Evolutionary conservation across 1,140 invertebrate species (phyloP).

Genomic region (Lordiphosa stackelbergi): DNA sequence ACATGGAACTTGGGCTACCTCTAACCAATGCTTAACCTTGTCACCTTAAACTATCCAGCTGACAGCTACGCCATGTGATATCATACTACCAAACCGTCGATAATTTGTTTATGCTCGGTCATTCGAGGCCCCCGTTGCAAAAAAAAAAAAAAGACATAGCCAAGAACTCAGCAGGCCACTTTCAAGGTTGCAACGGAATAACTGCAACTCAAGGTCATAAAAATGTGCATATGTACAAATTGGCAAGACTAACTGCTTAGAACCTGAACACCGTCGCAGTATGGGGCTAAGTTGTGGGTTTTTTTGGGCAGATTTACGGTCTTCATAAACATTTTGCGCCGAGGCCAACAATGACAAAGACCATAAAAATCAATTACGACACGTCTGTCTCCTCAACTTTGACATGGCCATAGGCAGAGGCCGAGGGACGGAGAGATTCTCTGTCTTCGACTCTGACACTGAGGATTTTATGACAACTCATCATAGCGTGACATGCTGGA

Average conservation of each 20-base stretch:
- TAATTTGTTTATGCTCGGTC: slow-evolving; percentile 67
- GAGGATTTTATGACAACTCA: slow-evolving; percentile 75
- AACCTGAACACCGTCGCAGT: slow-evolving; percentile 18
- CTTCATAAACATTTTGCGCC: slow-evolving; percentile 36
- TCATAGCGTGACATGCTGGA: slow-evolving; percentile 66
- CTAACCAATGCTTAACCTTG: slow-evolving; percentile 44
- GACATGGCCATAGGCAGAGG: slow-evolving; percentile 45
- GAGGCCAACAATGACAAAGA: slow-evolving; percentile 64
- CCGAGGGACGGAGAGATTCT: slow-evolving; percentile 17
- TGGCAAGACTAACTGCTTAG: slow-evolving; percentile 45
- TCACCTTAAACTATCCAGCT: slow-evolving; percentile 42
- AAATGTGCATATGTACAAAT: slow-evolving; percentile 44
- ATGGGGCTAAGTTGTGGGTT: slow-evolving; percentile 3
- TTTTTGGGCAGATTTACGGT: slow-evolving; percentile 55
- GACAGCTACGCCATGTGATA: slow-evolving; percentile 52
- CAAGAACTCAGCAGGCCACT: slow-evolving; percentile 12
- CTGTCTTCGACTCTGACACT: slow-evolving; percentile 31
- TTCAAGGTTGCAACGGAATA: slow-evolving; percentile 44
- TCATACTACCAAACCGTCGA: slow-evolving; percentile 57
- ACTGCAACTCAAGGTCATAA: slow-evolving; percentile 50
- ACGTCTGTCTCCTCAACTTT: slow-evolving; percentile 68
- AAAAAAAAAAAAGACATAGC: slow-evolving; percentile 9
- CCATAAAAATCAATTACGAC: slow-evolving; percentile 75
- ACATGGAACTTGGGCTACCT: slow-evolving; percentile 6
- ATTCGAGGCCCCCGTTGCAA: slow-evolving; percentile 17